phyloP scores from a whole-genome alignment of 2,797 vertebrate genomes.

The Hoplostethus atlanticus region DNA sequence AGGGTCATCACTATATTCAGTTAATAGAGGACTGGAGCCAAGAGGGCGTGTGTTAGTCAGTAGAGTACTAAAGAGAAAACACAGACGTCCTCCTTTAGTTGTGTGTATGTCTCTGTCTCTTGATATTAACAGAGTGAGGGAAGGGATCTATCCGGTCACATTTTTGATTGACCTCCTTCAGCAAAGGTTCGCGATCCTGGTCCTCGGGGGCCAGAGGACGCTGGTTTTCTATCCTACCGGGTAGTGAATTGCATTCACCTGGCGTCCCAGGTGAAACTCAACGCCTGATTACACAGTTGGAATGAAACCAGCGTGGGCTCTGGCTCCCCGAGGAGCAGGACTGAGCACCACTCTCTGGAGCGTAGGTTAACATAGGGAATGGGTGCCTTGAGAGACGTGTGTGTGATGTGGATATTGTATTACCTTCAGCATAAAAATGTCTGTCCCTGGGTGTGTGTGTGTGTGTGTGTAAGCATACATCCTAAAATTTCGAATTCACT shows the following conservation, averaged over 20 bases:
- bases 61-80: slow-evolving; percentile 1
- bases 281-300: too few relatives aligned
- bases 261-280: too few relatives aligned
- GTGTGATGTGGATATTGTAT: background rate
- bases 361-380: background rate
- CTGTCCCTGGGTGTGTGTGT: background rate
- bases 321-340: too few relatives aligned
- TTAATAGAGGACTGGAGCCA: slow-evolving; percentile 16
- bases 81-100: background rate
- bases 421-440: slow-evolving; percentile 1
- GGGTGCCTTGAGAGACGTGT: background rate
- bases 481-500: background rate
- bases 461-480: background rate
- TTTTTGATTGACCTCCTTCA: background rate
- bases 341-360: too few relatives aligned
- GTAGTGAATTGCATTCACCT: too few relatives aligned
- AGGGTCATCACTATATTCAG: slow-evolving; percentile 60
- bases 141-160: background rate
- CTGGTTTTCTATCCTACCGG: too few relatives aligned
- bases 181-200: too few relatives aligned
- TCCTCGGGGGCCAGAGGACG: too few relatives aligned
- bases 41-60: too few relatives aligned
- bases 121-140: background rate
- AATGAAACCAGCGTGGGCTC: too few relatives aligned
- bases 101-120: background rate